Evolutionary conservation across 1,140 invertebrate species (phyloP).

Genomic region (Pseudomyrmex pallidus): DNA sequence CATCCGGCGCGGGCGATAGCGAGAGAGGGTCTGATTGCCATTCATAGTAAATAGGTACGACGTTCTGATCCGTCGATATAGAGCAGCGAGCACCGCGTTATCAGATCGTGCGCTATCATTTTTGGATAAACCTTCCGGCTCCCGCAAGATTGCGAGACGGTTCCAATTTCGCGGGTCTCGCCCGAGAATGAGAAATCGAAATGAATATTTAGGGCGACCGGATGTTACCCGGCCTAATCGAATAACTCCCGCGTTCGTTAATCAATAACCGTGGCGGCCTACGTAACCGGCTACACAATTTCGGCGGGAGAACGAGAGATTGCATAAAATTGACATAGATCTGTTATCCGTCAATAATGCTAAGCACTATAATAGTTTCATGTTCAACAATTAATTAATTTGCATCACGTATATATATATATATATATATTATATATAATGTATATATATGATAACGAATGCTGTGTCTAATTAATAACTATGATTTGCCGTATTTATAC

Average conservation of each 20-base stretch:
- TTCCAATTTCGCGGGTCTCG: background rate
- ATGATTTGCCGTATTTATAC: background rate
- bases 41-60: conserved; percentile 63
- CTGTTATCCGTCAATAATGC: background rate
- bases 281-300: background rate
- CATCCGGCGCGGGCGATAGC: conserved; percentile 49
- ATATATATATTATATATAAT: too few species aligned
- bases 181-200: background rate
- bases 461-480: conserved; percentile 1
- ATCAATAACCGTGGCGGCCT: background rate
- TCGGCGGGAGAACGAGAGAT: background rate
- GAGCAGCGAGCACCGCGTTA: conserved; percentile 19
- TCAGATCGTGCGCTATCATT: conserved; percentile 22
- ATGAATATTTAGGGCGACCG: background rate
- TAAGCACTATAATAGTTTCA: background rate
- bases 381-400: conserved; percentile 31
- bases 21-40: conserved; percentile 49
- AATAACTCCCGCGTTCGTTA: conserved; percentile 17
- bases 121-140: background rate
- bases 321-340: conserved; percentile 17
- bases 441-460: conserved; percentile 8
- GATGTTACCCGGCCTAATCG: background rate
- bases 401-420: too few species aligned
- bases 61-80: conserved; percentile 43
- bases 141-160: conserved; percentile 3